These are phyloP conservation scores for Crotophaga sulcirostris DNA, from an alignment of 2,113 vertebrate species.

Conservation along the genomic window DNA sequence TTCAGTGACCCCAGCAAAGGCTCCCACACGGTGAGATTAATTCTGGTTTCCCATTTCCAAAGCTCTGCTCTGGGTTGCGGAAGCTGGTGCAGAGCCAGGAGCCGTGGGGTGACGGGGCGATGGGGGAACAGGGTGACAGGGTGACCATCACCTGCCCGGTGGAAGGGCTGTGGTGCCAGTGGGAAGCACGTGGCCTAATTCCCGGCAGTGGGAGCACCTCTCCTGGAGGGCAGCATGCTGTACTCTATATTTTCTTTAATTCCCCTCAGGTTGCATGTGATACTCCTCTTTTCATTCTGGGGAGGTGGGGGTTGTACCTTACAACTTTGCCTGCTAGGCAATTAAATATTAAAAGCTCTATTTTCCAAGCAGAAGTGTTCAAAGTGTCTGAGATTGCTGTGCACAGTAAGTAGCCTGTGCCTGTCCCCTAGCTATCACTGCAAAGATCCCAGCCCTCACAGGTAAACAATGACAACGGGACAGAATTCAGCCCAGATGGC, in stretches of 20 bases:
- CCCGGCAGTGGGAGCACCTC: neutral
- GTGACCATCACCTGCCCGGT: neutral
- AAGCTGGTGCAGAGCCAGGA: neutral
- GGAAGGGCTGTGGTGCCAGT: neutral
- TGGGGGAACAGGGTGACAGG: neutral
- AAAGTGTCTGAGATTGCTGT: neutral
- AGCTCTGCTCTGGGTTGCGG: neutral
- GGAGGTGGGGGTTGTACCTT: neutral
- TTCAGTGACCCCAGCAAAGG: neutral
- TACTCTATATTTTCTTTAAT: neutral
- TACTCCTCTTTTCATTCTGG: neutral
- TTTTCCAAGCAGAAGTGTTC: neutral
- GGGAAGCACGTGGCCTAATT: neutral
- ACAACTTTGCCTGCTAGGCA: neutral
- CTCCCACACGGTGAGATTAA: fast-evolving
- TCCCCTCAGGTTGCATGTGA: fast-evolving
- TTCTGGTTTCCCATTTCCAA: neutral
- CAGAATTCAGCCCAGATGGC: neutral
- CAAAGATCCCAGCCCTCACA: neutral
- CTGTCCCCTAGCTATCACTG: neutral
- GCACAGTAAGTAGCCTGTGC: neutral
- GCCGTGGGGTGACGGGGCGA: fast-evolving
- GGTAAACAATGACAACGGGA: neutral
- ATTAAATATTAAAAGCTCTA: neutral
- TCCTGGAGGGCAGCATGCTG: neutral